phyloP scores from a whole-genome alignment of 2,797 vertebrate species.

The Morelia viridis region DNA sequence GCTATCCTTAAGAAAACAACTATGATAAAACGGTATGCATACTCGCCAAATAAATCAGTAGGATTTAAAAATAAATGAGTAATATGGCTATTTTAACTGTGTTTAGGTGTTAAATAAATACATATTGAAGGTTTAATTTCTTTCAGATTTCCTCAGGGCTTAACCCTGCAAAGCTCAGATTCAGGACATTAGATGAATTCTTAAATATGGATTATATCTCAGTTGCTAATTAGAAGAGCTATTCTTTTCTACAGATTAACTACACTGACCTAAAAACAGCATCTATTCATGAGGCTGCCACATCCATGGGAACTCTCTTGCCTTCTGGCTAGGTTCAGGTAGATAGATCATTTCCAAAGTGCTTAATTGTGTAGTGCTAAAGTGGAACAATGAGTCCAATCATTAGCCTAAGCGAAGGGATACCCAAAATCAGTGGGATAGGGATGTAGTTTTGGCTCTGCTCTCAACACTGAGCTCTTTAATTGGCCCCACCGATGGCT shows the following conservation, averaged over 20 bases:
- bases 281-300: neutral
- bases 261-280: neutral
- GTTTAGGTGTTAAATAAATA: neutral
- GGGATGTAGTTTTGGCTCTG: neutral
- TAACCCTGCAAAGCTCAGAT: neutral
- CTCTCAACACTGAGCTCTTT: neutral
- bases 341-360: neutral
- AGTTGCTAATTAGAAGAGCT: neutral
- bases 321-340: neutral
- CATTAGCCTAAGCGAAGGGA: neutral
- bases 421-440: neutral
- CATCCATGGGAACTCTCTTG: neutral
- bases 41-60: neutral
- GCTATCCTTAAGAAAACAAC: neutral
- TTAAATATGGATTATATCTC: conserved; percentile 1
- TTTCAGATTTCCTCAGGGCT: neutral
- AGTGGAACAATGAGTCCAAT: neutral
- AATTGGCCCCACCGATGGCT: neutral
- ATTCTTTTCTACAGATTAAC: neutral
- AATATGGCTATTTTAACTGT: neutral
- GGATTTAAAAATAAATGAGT: neutral
- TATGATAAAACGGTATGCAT: neutral
- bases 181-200: neutral
- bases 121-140: neutral
- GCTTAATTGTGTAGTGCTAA: neutral